phyloP scores from a whole-genome alignment of 2,797 vertebrate species.

The Lacerta bilineata region DNA sequence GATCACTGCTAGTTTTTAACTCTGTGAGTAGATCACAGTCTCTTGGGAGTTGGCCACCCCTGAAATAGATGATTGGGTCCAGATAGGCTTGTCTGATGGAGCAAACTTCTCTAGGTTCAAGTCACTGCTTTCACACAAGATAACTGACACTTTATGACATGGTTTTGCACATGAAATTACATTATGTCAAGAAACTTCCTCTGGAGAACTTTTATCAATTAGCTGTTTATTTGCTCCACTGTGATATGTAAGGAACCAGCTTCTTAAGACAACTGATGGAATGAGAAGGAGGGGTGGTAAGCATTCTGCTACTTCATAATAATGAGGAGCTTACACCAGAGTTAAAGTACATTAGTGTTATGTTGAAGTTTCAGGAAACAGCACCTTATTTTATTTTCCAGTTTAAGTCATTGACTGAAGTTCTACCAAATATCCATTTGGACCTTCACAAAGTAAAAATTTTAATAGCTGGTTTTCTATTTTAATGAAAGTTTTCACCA shows the following conservation, averaged over 20 bases:
- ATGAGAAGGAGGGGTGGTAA: too few species aligned
- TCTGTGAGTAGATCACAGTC: too few species aligned
- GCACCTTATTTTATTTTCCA: background rate
- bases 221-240: background rate
- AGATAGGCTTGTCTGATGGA: background rate
- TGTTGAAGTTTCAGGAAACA: background rate
- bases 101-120: background rate
- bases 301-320: too few species aligned
- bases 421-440: background rate
- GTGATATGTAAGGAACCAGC: too few species aligned
- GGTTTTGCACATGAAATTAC: background rate
- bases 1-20: too few species aligned
- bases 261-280: too few species aligned
- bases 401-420: background rate
- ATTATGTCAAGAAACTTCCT: background rate
- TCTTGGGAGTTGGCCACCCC: too few species aligned
- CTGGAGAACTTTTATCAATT: background rate
- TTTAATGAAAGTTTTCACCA: background rate
- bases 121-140: background rate
- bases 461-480: background rate
- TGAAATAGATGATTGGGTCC: background rate
- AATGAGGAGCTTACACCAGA: too few species aligned
- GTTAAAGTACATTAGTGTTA: too few species aligned
- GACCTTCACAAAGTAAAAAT: background rate
- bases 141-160: too few species aligned